Conservation (phyloP, 2,888 invertebrate species). For the Synergus umbraculus region DNA sequence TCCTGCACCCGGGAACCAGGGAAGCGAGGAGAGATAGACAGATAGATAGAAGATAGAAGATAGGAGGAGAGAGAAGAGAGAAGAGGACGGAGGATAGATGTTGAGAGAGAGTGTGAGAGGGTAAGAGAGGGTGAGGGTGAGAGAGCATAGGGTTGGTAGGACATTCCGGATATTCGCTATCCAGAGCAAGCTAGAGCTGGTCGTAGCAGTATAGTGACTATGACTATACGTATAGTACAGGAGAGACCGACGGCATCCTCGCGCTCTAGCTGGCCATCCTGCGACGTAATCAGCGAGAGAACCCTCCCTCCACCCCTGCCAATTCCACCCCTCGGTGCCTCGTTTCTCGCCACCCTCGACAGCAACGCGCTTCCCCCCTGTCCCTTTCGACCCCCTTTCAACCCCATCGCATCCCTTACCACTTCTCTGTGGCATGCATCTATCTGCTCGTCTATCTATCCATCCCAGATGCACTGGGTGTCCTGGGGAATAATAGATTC, state of each 20-base stretch:
- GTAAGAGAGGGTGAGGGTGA: neutral
- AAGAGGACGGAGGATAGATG: neutral
- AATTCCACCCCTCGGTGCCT: conserved; percentile 56
- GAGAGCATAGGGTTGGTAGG: conserved; percentile 62
- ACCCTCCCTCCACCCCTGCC: conserved; percentile 68
- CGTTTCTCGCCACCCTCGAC: conserved; percentile 50
- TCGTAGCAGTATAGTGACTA: conserved; percentile 54
- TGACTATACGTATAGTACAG: conserved; percentile 16
- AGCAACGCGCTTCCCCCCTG: conserved; percentile 44
- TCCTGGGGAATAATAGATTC: conserved; percentile 59
- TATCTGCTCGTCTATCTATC: conserved; percentile 49
- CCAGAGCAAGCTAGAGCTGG: conserved; percentile 68
- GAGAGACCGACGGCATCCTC: conserved; percentile 68
- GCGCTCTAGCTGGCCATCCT: conserved; percentile 73
- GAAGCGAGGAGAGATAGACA: conserved; percentile 38
- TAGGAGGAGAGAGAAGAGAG: conserved; percentile 20
- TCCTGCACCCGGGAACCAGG: conserved; percentile 54
- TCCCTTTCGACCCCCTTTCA: conserved; percentile 44
- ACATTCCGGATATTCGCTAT: conserved; percentile 76
- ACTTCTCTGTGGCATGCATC: conserved; percentile 46
- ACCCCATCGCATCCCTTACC: conserved; percentile 42
- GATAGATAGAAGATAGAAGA: conserved; percentile 40
- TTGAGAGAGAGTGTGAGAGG: conserved; percentile 35
- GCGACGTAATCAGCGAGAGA: conserved; percentile 78
- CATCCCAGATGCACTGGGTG: conserved; percentile 61